These are phyloP conservation scores for Halcyon malimbica DNA, from an alignment of 2,113 vertebrate species.

Conservation along the genomic window DNA sequence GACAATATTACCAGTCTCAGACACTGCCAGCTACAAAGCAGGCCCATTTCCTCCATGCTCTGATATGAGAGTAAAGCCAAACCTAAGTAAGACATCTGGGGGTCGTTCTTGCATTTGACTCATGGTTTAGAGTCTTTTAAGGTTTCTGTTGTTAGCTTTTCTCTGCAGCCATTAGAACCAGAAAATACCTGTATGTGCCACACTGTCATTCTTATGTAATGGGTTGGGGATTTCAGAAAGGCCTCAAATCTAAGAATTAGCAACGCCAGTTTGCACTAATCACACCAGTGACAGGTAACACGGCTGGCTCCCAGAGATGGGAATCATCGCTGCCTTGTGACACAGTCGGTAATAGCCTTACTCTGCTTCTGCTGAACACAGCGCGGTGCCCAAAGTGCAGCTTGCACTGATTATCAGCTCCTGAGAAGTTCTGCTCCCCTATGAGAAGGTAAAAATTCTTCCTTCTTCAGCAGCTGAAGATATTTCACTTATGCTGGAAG, in stretches of 20 bases:
- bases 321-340: not conserved
- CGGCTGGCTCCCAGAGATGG: not conserved
- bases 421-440: not conserved
- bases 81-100: not conserved
- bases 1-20: not conserved
- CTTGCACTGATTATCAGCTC: not conserved
- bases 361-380: not conserved
- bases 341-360: not conserved
- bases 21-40: not conserved
- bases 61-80: not conserved
- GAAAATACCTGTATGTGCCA: not conserved
- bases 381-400: not conserved
- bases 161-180: not conserved
- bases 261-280: not conserved
- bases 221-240: not conserved
- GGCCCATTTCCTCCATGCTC: not conserved
- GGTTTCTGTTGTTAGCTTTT: not conserved
- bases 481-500: not conserved
- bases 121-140: not conserved
- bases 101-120: not conserved
- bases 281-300: conserved; percentile 9
- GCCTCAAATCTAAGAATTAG: not conserved
- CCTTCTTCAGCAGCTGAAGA: not conserved
- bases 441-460: not conserved
- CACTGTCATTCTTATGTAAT: not conserved